Evolutionary conservation across 1,140 invertebrate species (phyloP), one percentile per base, ranked within the genome.

Genomic region (Asobara japonica): DNA sequence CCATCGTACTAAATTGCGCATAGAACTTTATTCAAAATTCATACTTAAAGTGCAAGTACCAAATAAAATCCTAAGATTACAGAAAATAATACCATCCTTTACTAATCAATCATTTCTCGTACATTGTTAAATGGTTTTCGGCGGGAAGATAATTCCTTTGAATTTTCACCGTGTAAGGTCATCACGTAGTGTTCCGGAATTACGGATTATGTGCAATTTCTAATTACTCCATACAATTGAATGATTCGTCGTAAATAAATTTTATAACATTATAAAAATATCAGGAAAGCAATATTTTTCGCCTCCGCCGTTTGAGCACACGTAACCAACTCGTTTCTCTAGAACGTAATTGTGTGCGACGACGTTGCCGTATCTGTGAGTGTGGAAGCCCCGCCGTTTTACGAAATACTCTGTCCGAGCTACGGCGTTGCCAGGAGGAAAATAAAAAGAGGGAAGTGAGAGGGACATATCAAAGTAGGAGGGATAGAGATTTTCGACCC

Each of bases 1-100:
- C 41, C 31, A 13, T 60, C 74, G 74, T 65, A 29, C 69, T 36
- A 71, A 56, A 75, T 81, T 81, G 74, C 82, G 81, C 80, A 83
- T 33, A 36, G 20, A 3, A 62, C 27, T 25, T 25, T 27, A 56
- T 56, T 56, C 25, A 5, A 56, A 56, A 56, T 56, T n/a, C n/a
- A n/a, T n/a, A n/a, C n/a, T n/a, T n/a, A n/a, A n/a, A n/a, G n/a
- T n/a, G n/a, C n/a, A n/a, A n/a, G n/a, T n/a, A n/a, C n/a, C n/a
- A 7, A 5, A 41, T 45, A 16, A n/a, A 38, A n/a, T n/a, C 3
- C 10, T 38, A 8, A 1, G n/a, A 38, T 8, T 10, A n/a, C n/a
- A 4, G 7, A 38, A 10, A 38, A 7, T 38, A 3, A 38, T 1
- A 13, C 8, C 36, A 38, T 3, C 36, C 10, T 51, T 51, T 51